These are phyloP conservation scores for Microcebus ravelobensis DNA, from an alignment of 2,113 vertebrate species.

Conservation along the genomic window DNA sequence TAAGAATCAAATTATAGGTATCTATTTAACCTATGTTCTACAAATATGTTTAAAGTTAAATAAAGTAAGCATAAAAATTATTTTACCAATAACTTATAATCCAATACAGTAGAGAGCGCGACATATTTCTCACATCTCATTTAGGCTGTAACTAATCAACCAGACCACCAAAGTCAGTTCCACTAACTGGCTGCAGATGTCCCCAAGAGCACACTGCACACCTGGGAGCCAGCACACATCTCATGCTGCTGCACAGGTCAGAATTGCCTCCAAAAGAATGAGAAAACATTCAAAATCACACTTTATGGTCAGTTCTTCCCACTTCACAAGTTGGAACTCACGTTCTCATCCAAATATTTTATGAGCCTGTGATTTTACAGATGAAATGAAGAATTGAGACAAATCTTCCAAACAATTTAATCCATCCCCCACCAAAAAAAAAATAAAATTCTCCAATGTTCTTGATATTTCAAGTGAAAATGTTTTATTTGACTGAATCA, in stretches of 20 bases:
- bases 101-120: not conserved
- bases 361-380: not conserved
- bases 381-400: not conserved
- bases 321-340: not conserved
- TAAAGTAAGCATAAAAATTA: conserved; percentile 21
- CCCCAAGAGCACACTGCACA: not conserved
- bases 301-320: not conserved
- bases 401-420: not conserved
- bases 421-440: not conserved
- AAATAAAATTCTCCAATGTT: not conserved
- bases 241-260: not conserved
- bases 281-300: conserved; percentile 3
- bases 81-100: not conserved
- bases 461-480: conserved; percentile 22
- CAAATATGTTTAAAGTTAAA: conserved; percentile 37
- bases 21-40: not conserved
- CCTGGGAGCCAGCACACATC: not conserved
- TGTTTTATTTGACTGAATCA: not conserved
- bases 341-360: not conserved
- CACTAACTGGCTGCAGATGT: not conserved
- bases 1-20: not conserved
- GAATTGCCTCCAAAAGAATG: not conserved
- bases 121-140: not conserved
- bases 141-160: not conserved
- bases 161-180: not conserved